Evolutionary conservation across 2,797 vertebrate genomes (phyloP).

Genomic region (Lindbergichthys nudifrons): DNA sequence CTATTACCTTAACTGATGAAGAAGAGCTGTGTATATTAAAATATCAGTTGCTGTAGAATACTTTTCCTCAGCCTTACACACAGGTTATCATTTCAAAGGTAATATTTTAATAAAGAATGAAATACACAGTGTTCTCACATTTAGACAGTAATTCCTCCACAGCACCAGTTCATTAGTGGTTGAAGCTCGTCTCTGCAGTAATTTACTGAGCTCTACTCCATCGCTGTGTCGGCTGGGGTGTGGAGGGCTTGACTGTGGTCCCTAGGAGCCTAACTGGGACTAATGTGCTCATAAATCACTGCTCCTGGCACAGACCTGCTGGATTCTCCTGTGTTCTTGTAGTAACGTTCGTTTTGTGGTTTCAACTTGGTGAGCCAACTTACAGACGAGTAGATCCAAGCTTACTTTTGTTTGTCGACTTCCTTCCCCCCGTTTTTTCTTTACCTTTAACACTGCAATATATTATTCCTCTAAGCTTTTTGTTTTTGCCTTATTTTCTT

Average conservation of each 20-base stretch:
- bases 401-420: conserved; percentile 34
- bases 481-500: neutral
- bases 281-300: conserved; percentile 80
- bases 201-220: conserved; percentile 69
- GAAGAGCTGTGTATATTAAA: neutral
- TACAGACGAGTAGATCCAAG: conserved; percentile 40
- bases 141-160: conserved; percentile 35
- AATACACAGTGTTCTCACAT: conserved; percentile 27
- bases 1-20: neutral
- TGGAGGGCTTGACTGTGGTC: conserved; percentile 54
- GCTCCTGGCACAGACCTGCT: conserved; percentile 47
- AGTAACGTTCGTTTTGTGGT: conserved; percentile 56
- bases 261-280: conserved; percentile 60
- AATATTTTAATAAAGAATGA: conserved; percentile 18
- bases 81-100: conserved; percentile 10
- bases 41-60: neutral
- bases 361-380: conserved; percentile 55
- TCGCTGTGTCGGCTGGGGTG: conserved; percentile 59
- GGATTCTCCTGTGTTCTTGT: conserved; percentile 56
- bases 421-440: conserved; percentile 5
- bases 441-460: neutral
- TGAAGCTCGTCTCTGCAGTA: conserved; percentile 46
- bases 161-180: conserved; percentile 56
- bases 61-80: conserved; percentile 7
- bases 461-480: conserved; percentile 1